Conservation (phyloP, 2,113 vertebrate genomes). For the Peromyscus polionotus region DNA sequence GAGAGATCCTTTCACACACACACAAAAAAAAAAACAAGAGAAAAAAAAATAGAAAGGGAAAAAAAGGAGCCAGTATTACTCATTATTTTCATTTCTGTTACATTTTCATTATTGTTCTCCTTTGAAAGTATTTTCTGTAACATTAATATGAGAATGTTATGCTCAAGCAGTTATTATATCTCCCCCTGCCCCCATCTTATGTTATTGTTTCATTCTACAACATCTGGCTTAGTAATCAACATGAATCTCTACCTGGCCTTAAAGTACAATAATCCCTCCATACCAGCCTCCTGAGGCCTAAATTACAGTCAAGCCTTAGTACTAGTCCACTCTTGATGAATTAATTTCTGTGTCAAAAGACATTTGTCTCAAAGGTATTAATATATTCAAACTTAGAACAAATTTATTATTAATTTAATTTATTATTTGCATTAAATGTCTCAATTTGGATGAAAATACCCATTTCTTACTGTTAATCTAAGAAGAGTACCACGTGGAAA, state of each 20-base stretch:
- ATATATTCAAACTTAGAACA: neutral
- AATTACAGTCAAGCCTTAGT: neutral
- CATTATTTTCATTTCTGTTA: neutral
- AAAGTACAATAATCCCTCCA: too few species aligned
- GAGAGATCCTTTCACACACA: neutral
- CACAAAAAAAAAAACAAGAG: neutral
- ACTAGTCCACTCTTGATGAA: neutral
- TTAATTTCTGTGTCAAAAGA: neutral
- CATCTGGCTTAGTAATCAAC: neutral
- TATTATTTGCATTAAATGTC: neutral
- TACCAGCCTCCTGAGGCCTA: neutral
- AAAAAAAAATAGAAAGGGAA: neutral
- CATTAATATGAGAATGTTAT: neutral
- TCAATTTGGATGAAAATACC: neutral
- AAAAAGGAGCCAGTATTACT: neutral
- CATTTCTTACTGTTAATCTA: neutral
- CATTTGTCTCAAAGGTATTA: neutral
- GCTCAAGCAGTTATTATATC: neutral
- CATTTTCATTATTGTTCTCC: neutral
- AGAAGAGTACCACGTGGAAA: neutral
- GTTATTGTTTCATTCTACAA: neutral
- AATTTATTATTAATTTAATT: neutral
- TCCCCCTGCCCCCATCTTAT: too few species aligned
- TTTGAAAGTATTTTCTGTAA: neutral
- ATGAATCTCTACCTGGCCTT: neutral